These are phyloP conservation scores for Patella pellucida DNA, from an alignment of 2,888 invertebrate species.

Conservation along the genomic window DNA sequence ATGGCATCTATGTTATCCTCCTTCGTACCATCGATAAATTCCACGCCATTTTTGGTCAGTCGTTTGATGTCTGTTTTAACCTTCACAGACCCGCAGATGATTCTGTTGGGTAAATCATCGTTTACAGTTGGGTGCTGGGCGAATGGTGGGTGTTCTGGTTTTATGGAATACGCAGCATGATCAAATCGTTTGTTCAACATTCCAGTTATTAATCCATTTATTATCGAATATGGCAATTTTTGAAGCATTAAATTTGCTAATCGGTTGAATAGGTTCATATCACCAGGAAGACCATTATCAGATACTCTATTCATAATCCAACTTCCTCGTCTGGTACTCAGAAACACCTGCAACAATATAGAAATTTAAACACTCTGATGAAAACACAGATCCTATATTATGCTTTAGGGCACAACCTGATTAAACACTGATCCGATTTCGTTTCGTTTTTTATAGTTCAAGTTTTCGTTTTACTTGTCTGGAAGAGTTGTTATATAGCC, in stretches of 20 bases:
- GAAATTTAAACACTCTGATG: too few relatives aligned
- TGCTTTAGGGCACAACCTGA: too few relatives aligned
- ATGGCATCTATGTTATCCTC: slow-evolving; percentile 66
- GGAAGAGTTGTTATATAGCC: too few relatives aligned
- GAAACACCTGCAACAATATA: slow-evolving; percentile 61
- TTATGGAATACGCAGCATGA: slow-evolving; percentile 69
- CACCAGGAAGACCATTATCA: slow-evolving; percentile 56
- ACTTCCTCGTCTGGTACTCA: slow-evolving; percentile 71
- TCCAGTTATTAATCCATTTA: slow-evolving; percentile 21
- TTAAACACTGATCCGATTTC: too few relatives aligned
- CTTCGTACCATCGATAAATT: slow-evolving; percentile 62
- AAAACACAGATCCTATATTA: too few relatives aligned
- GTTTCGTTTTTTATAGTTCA: too few relatives aligned
- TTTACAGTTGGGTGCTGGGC: slow-evolving; percentile 67
- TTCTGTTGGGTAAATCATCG: slow-evolving; percentile 70
- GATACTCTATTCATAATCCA: slow-evolving; percentile 70
- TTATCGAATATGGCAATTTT: slow-evolving; percentile 31
- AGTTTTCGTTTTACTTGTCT: too few relatives aligned
- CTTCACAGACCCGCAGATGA: slow-evolving; percentile 66
- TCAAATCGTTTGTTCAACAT: slow-evolving; percentile 63
- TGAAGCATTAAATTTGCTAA: slow-evolving; percentile 17
- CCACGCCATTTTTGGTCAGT: slow-evolving; percentile 58
- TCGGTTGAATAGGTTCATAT: slow-evolving; percentile 45
- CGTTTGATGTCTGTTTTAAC: slow-evolving; percentile 62
- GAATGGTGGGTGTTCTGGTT: slow-evolving; percentile 62